These are phyloP conservation scores for Orestias chungarensis DNA, from an alignment of 2,797 vertebrate species.

Conservation along the genomic window DNA sequence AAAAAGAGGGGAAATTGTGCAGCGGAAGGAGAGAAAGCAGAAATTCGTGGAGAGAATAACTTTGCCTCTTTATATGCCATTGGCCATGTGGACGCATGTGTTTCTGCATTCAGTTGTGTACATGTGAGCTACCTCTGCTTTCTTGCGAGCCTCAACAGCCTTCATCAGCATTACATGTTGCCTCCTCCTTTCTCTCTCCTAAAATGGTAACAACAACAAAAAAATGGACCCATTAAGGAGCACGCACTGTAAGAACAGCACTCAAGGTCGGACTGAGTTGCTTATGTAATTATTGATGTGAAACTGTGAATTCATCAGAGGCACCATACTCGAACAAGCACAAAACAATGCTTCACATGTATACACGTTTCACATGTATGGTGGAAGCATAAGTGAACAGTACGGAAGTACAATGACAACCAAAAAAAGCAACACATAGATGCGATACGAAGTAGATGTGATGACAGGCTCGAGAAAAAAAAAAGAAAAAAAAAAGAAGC, in stretches of 20 bases:
- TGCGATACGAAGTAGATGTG: conserved; percentile 94
- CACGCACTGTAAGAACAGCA: conserved; percentile 34
- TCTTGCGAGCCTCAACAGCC: conserved; percentile 98
- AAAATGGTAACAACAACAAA: conserved; percentile 79
- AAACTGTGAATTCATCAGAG: conserved; percentile 65
- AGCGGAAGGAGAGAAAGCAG: conserved; percentile 59
- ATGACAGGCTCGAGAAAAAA: conserved; percentile 83
- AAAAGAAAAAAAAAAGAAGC: conserved; percentile 81
- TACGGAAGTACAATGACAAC: conserved; percentile 90
- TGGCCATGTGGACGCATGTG: conserved; percentile 43
- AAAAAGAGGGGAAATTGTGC: conserved; percentile 50
- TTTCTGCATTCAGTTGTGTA: conserved; percentile 48
- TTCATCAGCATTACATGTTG: conserved; percentile 99
- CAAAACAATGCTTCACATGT: conserved; percentile 77
- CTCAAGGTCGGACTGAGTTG: conserved; percentile 60
- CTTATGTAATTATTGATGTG: conserved; percentile 63
- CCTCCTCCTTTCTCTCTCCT: conserved; percentile 97
- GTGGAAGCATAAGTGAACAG: conserved; percentile 82
- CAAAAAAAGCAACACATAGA: conserved; percentile 89
- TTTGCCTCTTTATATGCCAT: conserved; percentile 53
- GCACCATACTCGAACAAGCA: conserved; percentile 74
- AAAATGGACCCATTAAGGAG: conserved; percentile 67
- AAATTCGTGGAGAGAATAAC: conserved; percentile 66
- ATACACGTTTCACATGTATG: conserved; percentile 77
- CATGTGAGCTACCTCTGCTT: conserved; percentile 89